Percentiles rank a stretch among this genome's conserved stretches.
phyloP scores from a whole-genome alignment of 1,140 invertebrate genomes.

The Holcopasites calliopsidis region DNA sequence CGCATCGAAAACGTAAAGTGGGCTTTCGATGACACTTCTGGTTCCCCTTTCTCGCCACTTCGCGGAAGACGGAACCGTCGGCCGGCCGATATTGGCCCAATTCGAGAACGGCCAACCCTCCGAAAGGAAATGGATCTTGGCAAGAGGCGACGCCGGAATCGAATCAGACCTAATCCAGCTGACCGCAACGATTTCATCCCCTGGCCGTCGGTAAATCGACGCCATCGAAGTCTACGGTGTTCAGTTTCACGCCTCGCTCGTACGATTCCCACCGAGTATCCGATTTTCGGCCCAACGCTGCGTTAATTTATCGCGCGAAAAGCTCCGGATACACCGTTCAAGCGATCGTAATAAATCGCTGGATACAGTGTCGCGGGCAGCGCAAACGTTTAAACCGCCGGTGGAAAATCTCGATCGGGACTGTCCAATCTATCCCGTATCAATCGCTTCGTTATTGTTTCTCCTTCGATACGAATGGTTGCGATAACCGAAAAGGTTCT shows the following conservation, averaged over 20 bases:
- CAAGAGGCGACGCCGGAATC: constrained; percentile 56
- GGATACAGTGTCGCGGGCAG: background rate
- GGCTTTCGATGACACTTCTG: constrained; percentile 52
- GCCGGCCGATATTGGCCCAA: constrained; percentile 57
- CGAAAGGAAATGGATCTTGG: constrained; percentile 62
- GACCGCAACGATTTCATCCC: constrained; percentile 58
- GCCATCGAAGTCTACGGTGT: constrained; percentile 23
- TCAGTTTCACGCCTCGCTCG: constrained; percentile 34
- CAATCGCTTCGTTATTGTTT: constrained; percentile 25
- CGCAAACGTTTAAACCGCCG: background rate
- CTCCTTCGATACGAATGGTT: background rate
- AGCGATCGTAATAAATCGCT: constrained; percentile 32
- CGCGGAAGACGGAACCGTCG: constrained; percentile 11
- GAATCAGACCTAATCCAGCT: constrained; percentile 62
- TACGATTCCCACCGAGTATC: constrained; percentile 38
- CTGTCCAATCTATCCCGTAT: background rate
- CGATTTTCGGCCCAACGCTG: constrained; percentile 36
- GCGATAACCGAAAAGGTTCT: too few relatives aligned
- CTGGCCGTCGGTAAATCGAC: constrained; percentile 11
- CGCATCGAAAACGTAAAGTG: constrained; percentile 43
- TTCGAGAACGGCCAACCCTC: constrained; percentile 51
- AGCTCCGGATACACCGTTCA: constrained; percentile 25
- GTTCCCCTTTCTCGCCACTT: constrained; percentile 16
- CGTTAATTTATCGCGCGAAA: constrained; percentile 22
- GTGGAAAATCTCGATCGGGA: constrained; percentile 5